Percentiles rank a stretch among this genome's conserved stretches.
These are phyloP conservation scores for Drosophila anomalipes DNA, from an alignment of 2,888 invertebrate species.

Conservation along the genomic window DNA sequence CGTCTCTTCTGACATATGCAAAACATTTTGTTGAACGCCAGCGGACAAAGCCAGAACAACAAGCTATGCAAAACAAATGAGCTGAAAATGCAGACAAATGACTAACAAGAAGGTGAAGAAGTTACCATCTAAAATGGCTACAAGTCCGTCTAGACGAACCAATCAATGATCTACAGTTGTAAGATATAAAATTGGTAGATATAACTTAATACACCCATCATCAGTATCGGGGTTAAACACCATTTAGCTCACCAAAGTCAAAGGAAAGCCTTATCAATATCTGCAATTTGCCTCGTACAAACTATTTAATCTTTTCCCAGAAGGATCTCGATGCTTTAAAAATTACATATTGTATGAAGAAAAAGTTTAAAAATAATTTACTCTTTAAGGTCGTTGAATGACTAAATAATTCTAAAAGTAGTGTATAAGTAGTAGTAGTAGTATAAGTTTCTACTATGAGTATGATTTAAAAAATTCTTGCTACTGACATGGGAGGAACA, in stretches of 20 bases:
- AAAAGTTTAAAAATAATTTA: too few relatives aligned
- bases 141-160: constrained; percentile 27
- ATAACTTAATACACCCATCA: neutral
- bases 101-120: constrained; percentile 61
- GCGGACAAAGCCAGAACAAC: constrained; percentile 41
- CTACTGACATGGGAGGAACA: too few relatives aligned
- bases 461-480: neutral
- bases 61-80: constrained; percentile 60
- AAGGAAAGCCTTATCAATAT: too few relatives aligned
- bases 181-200: neutral
- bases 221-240: neutral
- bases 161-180: constrained; percentile 18
- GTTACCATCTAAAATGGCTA: constrained; percentile 35
- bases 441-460: neutral
- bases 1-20: constrained; percentile 71
- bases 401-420: neutral
- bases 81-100: constrained; percentile 69
- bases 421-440: neutral
- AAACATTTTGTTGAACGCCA: constrained; percentile 69
- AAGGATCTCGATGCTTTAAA: too few relatives aligned
- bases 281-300: too few relatives aligned
- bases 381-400: neutral
- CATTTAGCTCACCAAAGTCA: neutral
- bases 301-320: too few relatives aligned
- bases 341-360: too few relatives aligned